phyloP scores from a whole-genome alignment of 1,140 invertebrate genomes.

The Choristoneura fumiferana region DNA sequence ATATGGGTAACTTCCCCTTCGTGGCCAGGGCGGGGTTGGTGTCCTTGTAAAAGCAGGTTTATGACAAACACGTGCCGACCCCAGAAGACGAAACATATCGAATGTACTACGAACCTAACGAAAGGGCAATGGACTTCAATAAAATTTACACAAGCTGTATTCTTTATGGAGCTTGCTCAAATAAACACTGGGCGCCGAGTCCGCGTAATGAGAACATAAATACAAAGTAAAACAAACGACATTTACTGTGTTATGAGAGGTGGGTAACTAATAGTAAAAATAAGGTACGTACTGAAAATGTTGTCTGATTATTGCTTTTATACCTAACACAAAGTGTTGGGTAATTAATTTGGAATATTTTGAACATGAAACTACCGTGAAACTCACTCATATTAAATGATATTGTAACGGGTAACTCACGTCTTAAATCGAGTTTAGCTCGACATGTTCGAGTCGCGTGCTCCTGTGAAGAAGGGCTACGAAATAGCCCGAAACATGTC shows the following conservation, averaged over 20 bases:
- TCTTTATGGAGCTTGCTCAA: constrained; percentile 17
- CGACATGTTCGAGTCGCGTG: too few relatives aligned
- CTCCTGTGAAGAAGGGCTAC: too few relatives aligned
- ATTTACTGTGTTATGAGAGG: neutral
- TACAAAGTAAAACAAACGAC: constrained; percentile 4
- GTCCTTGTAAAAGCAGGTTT: constrained; percentile 65
- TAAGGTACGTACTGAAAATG: too few relatives aligned
- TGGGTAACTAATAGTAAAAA: neutral
- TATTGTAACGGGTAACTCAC: too few relatives aligned
- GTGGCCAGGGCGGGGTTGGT: constrained; percentile 46
- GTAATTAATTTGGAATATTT: too few relatives aligned
- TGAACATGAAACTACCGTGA: too few relatives aligned
- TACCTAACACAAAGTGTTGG: too few relatives aligned
- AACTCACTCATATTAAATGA: too few relatives aligned
- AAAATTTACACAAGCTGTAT: constrained; percentile 18
- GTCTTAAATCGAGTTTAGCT: too few relatives aligned
- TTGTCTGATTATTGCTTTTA: too few relatives aligned
- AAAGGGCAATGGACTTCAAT: constrained; percentile 17
- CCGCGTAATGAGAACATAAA: constrained; percentile 6
- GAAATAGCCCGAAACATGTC: too few relatives aligned
- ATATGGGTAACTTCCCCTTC: constrained; percentile 34
- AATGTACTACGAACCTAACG: constrained; percentile 12
- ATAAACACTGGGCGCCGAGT: constrained; percentile 11
- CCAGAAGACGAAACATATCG: constrained; percentile 25
- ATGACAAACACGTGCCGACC: constrained; percentile 63